Base-by-base conservation (phyloP, 2,797 vertebrate genomes). In the Erithacus rubecula region DNA sequence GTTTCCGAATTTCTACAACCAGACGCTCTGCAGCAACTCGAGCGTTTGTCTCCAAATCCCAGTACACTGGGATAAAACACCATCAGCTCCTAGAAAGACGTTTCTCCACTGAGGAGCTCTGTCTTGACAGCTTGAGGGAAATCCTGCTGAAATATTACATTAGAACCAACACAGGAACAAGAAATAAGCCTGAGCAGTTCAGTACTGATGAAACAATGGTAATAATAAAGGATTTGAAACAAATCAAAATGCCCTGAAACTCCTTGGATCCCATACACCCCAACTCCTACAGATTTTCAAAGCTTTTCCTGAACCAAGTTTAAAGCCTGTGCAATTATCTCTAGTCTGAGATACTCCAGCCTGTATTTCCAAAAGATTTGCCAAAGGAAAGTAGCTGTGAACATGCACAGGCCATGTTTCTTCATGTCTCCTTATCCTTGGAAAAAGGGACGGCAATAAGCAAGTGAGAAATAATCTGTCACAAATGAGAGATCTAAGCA, bases 141-240 rank as follows among this genome's bases (percentile, higher is more conserved):
- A 24, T 12, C 5, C 24, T 0, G 19, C 15, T 22, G 53, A 47
- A 86, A 29, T 1, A n/a, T 20, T 1, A 12, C 20, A 1, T 44
- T 8, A 37, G 17, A 32, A 68, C 37, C 36, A 56, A 64, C 12
- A 10, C 5, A 7, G 1, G 11, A 71, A 69, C 32, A 36, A 53
- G 41, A 60, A 86, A 74, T 4, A 32, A 75, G 32, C 41, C 44
- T 52, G 36, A 43, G 19, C 4, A 41, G 22, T 22, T 36, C 41
- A 20, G 69, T 37, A 37, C 20, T 37, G 47, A 62, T 32, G 32
- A 56, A 82, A 60, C 15, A 52, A 8, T 0, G 1, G 46, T 15
- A 34, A 84, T 9, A 32, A 83, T 49, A 72, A 55, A 85, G 16
- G n/a, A 44, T 44, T 70, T 37, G 32, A 93, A 95, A 41, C 59